phyloP scores from a whole-genome alignment of 2,113 vertebrate species.

The Gila orcuttii region DNA sequence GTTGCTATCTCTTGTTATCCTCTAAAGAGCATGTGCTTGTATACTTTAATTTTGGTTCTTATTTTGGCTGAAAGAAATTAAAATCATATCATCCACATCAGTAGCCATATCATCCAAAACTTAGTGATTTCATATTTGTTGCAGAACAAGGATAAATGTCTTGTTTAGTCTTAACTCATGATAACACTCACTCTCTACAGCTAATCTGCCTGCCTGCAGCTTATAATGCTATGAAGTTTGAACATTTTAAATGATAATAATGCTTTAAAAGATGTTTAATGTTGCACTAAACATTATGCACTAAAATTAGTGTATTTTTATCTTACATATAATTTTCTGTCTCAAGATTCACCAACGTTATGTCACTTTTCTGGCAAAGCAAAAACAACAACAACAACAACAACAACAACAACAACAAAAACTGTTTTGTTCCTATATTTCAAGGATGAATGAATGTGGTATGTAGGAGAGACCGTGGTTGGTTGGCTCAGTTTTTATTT shows the following conservation, averaged over 20 bases:
- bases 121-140: neutral
- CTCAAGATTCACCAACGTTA: too few relatives aligned
- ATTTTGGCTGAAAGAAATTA: slow-evolving; percentile 19
- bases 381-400: too few relatives aligned
- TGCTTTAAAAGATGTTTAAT: too few relatives aligned
- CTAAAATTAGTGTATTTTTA: neutral
- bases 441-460: neutral
- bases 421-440: neutral
- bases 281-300: neutral
- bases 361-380: too few relatives aligned
- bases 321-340: too few relatives aligned
- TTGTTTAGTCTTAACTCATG: slow-evolving; percentile 34
- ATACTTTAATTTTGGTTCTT: neutral
- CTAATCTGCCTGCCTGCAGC: neutral
- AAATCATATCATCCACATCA: slow-evolving; percentile 35
- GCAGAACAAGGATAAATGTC: slow-evolving; percentile 34
- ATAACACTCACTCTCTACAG: neutral
- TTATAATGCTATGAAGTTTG: neutral
- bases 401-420: too few relatives aligned
- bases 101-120: slow-evolving; percentile 34
- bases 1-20: neutral
- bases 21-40: neutral
- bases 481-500: neutral
- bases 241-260: neutral
- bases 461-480: neutral